These are phyloP conservation scores for Diadegma fenestrale DNA, from an alignment of 2,888 invertebrate genomes.

Conservation along the genomic window DNA sequence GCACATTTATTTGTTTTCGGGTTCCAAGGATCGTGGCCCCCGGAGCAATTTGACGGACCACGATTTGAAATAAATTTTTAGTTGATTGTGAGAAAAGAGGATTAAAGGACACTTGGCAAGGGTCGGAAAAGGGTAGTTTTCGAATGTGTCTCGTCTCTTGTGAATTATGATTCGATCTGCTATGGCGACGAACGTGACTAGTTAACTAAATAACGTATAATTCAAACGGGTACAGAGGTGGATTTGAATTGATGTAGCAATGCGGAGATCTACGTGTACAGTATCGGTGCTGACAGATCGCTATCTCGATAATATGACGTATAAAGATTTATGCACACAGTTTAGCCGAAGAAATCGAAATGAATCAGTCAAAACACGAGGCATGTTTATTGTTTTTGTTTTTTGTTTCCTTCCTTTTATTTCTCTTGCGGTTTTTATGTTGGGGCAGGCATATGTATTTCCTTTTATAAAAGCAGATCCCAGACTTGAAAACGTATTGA, in stretches of 20 bases:
- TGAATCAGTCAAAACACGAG: conserved; percentile 56
- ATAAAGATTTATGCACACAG: background rate
- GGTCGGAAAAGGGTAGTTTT: conserved; percentile 50
- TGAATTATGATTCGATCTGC: conserved; percentile 53
- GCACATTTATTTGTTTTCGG: background rate
- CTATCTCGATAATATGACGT: conserved; percentile 41
- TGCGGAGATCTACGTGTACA: conserved; percentile 28
- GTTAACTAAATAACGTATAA: conserved; percentile 50
- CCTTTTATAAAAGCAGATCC: conserved; percentile 53
- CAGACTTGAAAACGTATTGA: conserved; percentile 50
- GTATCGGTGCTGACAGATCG: conserved; percentile 38
- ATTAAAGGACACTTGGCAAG: conserved; percentile 34
- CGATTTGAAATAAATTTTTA: conserved; percentile 26
- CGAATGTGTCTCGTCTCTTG: conserved; percentile 29
- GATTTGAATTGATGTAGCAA: conserved; percentile 36
- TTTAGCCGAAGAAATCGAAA: conserved; percentile 36
- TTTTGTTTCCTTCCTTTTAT: conserved; percentile 15
- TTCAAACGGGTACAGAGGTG: conserved; percentile 35
- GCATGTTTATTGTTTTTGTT: conserved; percentile 34
- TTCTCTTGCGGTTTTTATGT: conserved; percentile 27
- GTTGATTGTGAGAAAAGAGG: conserved; percentile 4
- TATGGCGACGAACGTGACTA: conserved; percentile 55
- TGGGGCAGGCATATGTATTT: conserved; percentile 37
- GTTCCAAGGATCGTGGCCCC: background rate
- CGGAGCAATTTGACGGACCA: background rate